These are phyloP conservation scores for Grus americana DNA, from an alignment of 2,113 vertebrate genomes.

Conservation along the genomic window DNA sequence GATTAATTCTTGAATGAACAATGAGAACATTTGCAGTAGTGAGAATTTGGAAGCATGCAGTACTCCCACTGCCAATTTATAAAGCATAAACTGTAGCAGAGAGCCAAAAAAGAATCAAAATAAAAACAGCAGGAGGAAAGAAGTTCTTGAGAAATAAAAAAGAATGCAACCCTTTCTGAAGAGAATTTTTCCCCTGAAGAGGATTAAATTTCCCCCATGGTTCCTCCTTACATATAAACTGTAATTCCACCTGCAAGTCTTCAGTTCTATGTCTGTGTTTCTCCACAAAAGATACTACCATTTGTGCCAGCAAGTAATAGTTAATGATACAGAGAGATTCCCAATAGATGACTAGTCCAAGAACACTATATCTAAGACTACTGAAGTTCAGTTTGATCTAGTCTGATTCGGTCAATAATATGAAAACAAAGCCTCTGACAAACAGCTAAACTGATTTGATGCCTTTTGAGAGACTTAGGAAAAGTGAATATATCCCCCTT, in stretches of 20 bases:
- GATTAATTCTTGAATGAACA: slow-evolving; percentile 28
- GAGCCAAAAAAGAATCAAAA: background rate
- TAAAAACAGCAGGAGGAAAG: background rate
- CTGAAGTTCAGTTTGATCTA: background rate
- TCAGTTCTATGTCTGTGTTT: background rate
- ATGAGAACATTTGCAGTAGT: slow-evolving; percentile 7
- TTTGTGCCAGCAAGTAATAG: background rate
- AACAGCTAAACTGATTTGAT: background rate
- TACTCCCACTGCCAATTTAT: background rate
- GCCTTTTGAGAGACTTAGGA: background rate
- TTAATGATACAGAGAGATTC: background rate
- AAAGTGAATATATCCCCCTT: background rate
- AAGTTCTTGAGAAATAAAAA: slow-evolving; percentile 13
- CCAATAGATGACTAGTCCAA: background rate
- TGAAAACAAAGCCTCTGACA: background rate
- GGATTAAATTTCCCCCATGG: background rate
- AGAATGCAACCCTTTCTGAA: background rate
- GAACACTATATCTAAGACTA: background rate
- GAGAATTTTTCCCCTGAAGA: background rate
- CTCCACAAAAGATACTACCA: background rate
- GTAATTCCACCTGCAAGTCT: background rate
- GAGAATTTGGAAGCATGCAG: background rate
- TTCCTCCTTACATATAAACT: background rate
- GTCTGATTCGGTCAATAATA: background rate
- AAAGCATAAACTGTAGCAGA: background rate